Conservation (phyloP, 1,140 invertebrate genomes). For the Polyergus mexicanus region DNA sequence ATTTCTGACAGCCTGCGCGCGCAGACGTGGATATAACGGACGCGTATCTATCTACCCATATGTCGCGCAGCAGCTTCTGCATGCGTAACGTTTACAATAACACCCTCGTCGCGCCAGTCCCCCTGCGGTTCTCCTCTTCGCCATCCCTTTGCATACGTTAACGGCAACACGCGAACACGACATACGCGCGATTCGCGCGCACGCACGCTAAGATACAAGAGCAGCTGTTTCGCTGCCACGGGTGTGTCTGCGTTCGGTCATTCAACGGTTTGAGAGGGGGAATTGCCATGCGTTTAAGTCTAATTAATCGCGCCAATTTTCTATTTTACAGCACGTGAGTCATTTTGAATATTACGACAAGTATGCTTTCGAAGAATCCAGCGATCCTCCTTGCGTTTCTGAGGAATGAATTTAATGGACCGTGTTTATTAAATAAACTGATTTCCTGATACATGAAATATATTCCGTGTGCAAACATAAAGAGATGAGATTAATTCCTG, state of each 20-base stretch:
- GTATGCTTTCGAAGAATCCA: background rate
- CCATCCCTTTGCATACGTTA: constrained; percentile 43
- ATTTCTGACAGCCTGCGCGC: constrained; percentile 78
- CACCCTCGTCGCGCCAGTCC: constrained; percentile 59
- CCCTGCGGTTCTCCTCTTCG: constrained; percentile 21
- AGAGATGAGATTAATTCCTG: background rate
- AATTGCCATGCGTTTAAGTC: constrained; percentile 27
- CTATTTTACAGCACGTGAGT: background rate
- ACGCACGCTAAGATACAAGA: constrained; percentile 69
- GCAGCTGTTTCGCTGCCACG: constrained; percentile 76
- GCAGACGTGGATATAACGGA: constrained; percentile 54
- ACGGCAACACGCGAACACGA: constrained; percentile 48
- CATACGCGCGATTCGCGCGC: constrained; percentile 56
- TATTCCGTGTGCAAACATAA: background rate
- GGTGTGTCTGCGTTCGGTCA: constrained; percentile 52
- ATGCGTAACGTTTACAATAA: constrained; percentile 82
- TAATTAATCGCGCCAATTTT: constrained; percentile 30
- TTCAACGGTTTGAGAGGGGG: constrained; percentile 15
- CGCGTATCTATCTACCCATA: constrained; percentile 79
- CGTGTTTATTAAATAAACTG: constrained; percentile 23
- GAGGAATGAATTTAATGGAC: constrained; percentile 20
- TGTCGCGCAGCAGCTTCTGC: constrained; percentile 78
- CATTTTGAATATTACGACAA: background rate
- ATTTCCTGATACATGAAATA: background rate
- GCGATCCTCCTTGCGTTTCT: background rate